phyloP scores from a whole-genome alignment of 2,113 vertebrate genomes.

The Tachysurus fulvidraco region DNA sequence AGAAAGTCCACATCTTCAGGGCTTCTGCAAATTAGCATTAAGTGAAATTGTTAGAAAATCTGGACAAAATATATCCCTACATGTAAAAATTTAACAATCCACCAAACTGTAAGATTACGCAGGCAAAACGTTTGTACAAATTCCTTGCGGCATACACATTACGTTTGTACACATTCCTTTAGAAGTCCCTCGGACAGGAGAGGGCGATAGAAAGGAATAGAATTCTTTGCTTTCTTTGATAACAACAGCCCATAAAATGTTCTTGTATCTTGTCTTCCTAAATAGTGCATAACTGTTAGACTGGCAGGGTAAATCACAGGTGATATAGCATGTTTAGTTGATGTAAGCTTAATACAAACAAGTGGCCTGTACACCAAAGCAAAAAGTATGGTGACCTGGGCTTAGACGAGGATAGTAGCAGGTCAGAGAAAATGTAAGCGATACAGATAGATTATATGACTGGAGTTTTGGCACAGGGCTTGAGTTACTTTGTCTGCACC shows the following conservation, averaged over 20 bases:
- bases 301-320: conserved; percentile 12
- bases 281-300: background rate
- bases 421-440: conserved; percentile 24
- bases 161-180: background rate
- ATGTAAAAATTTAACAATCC: background rate
- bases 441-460: conserved; percentile 46
- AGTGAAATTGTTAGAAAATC: background rate
- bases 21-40: background rate
- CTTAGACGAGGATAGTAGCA: background rate
- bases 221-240: background rate
- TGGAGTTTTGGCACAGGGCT: conserved; percentile 33
- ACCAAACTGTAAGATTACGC: background rate
- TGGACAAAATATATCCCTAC: background rate
- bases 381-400: background rate
- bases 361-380: conserved; percentile 1
- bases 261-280: background rate
- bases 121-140: background rate
- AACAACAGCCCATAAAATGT: background rate
- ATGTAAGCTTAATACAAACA: background rate
- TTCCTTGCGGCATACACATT: no score
- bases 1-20: background rate
- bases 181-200: background rate
- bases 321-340: background rate
- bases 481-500: conserved; percentile 50
- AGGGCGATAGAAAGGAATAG: background rate